A percentile compares a stretch with the other conserved stretches of the same genome.
These are phyloP conservation scores for Phorcus lineatus DNA, from an alignment of 2,888 invertebrate genomes.

Conservation along the genomic window DNA sequence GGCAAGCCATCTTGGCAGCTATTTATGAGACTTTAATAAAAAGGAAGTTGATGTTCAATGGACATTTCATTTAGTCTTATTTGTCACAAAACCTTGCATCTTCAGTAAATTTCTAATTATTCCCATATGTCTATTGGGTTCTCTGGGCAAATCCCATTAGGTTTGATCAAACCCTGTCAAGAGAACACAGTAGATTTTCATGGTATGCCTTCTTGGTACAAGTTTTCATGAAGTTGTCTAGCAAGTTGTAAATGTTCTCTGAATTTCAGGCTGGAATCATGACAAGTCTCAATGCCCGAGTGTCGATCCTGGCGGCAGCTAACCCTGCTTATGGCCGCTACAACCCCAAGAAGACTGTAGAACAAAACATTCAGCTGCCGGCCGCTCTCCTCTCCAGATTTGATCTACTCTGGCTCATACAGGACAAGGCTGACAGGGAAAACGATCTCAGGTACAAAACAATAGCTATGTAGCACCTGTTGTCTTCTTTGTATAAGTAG, in stretches of 20 bases:
- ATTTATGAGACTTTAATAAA: too few species aligned
- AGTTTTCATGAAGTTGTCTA: too few species aligned
- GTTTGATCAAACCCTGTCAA: too few species aligned
- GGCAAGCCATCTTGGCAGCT: too few species aligned
- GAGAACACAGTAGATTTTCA: too few species aligned
- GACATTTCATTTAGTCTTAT: too few species aligned
- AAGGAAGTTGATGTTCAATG: too few species aligned
- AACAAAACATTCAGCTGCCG: slow-evolving; percentile 98
- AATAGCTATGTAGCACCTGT: neutral
- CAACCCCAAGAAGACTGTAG: slow-evolving; percentile 93
- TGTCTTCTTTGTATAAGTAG: neutral
- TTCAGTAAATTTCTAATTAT: too few species aligned
- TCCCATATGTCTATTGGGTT: too few species aligned
- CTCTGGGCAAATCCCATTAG: too few species aligned
- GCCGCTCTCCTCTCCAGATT: slow-evolving; percentile 97
- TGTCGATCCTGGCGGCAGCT: slow-evolving; percentile 97
- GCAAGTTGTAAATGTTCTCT: too few species aligned
- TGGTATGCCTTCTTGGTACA: neutral
- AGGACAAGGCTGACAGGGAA: slow-evolving; percentile 83
- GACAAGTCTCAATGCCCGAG: slow-evolving; percentile 97
- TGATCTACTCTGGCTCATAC: slow-evolving; percentile 96
- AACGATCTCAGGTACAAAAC: slow-evolving; percentile 80
- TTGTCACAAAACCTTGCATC: too few species aligned
- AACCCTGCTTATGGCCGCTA: slow-evolving; percentile 99
- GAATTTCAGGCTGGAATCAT: slow-evolving; percentile 91